Conservation (phyloP, 1,140 invertebrate species). For the Trachymyrmex septentrionalis region DNA sequence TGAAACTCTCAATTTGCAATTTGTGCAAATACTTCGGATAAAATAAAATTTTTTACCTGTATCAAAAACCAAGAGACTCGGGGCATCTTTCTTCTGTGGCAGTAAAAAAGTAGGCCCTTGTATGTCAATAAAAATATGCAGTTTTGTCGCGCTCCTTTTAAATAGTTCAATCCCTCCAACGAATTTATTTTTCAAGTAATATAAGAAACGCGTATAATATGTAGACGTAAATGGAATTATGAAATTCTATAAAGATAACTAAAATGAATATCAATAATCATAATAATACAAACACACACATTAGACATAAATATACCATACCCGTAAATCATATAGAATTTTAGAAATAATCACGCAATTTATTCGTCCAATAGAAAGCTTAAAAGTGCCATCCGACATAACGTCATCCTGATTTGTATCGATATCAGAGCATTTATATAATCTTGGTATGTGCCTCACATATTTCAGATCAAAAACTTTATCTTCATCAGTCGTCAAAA, state of each 20-base stretch:
- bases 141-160: conserved; percentile 88
- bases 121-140: conserved; percentile 91
- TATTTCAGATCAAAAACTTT: conserved; percentile 93
- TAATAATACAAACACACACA: not conserved
- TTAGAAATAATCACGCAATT: conserved; percentile 91
- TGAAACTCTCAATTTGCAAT: not conserved
- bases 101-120: conserved; percentile 92
- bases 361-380: conserved; percentile 90
- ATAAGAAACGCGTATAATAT: conserved; percentile 66
- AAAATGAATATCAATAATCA: not conserved
- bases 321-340: conserved; percentile 91
- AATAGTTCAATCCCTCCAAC: conserved; percentile 85
- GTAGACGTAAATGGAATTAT: conserved; percentile 88
- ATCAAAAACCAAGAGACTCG: conserved; percentile 92
- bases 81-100: conserved; percentile 93
- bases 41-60: conserved; percentile 86
- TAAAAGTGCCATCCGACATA: conserved; percentile 90
- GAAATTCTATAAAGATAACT: conserved; percentile 87
- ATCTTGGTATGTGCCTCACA: conserved; percentile 89
- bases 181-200: conserved; percentile 72
- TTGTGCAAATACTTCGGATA: not conserved
- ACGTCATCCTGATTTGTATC: conserved; percentile 86
- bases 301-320: conserved; percentile 70
- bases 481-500: conserved; percentile 91
- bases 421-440: conserved; percentile 86